Evolutionary conservation across 2,888 invertebrate species (phyloP).

Genomic region (Cerastis rubricosa): DNA sequence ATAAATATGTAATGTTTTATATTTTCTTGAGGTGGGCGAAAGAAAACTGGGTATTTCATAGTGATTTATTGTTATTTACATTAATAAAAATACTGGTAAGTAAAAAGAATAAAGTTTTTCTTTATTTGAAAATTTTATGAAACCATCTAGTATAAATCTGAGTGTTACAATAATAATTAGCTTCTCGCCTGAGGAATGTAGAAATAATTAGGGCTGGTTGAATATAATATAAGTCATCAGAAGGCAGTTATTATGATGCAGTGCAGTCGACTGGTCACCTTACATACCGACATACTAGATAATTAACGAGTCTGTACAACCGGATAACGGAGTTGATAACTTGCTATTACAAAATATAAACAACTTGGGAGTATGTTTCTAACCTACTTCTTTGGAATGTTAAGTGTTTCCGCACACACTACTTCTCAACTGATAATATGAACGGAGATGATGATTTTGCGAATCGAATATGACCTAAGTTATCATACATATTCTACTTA

Average conservation of each 20-base stretch:
- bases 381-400: constrained; percentile 62
- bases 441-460: background rate
- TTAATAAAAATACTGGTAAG: background rate
- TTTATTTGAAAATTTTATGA: constrained; percentile 1
- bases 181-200: constrained; percentile 36
- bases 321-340: constrained; percentile 65
- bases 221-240: constrained; percentile 27
- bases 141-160: background rate
- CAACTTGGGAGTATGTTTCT: constrained; percentile 50
- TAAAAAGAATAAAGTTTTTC: background rate
- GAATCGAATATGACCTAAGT: background rate
- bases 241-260: constrained; percentile 47
- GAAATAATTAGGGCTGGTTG: constrained; percentile 19
- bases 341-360: constrained; percentile 62
- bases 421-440: background rate
- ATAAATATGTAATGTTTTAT: background rate
- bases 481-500: background rate
- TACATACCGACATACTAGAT: constrained; percentile 55
- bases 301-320: constrained; percentile 58
- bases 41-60: background rate
- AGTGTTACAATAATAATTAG: constrained; percentile 12
- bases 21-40: background rate
- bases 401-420: constrained; percentile 35
- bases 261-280: constrained; percentile 38
- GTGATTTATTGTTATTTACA: constrained; percentile 11